Base-by-base conservation (phyloP, 2,113 vertebrate genomes). In the Anguilla japonica region DNA sequence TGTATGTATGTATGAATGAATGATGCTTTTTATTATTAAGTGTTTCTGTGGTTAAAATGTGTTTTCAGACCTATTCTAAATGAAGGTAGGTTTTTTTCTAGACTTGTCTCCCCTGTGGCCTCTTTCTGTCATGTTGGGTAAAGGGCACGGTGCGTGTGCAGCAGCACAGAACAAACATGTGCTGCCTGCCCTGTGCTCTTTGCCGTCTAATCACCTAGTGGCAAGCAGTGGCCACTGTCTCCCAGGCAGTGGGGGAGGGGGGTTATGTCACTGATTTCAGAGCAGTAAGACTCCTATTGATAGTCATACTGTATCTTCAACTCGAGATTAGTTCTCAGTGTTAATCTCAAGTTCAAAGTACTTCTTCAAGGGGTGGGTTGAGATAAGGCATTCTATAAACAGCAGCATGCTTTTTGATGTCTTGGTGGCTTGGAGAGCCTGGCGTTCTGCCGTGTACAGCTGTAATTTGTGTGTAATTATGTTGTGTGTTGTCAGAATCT, bases 121-220 rank as follows among this genome's bases (percentile, higher is more conserved):
- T 18, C 29, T 79, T 6, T 79, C 16, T 79, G 13, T 18, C 29
- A 15, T 63, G 16, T 43, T 20, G 46, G 29, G 8, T 11, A 60
- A 79, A 46, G 43, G 81, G 22, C 34, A 5, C 18, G 26, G 40
- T 43, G 40, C 11, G 81, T 3, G 56, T 53, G 39, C 20, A 14
- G 22, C 79, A 41, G 78, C 41, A 53, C 39, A 40, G 2, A 16
- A 81, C 41, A 86, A n/a, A 41, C 50, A 63, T 87, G 46, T 80
- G 82, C 78, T 46, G 79, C 50, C 41, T 84, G 82, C 40, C 20
- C 79, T 41, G 41, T 85, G 83, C 41, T 81, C 87, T 87, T 39
- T 40, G 4, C 22, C 53, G 34, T 80, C 26, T 41, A 60, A 53
- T 41, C n/a, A 26, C 40, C 13, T 16, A 50, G 18, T 39, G 16